Evolutionary conservation across 2,888 invertebrate species (phyloP).

Genomic region (Elmis aenea): DNA sequence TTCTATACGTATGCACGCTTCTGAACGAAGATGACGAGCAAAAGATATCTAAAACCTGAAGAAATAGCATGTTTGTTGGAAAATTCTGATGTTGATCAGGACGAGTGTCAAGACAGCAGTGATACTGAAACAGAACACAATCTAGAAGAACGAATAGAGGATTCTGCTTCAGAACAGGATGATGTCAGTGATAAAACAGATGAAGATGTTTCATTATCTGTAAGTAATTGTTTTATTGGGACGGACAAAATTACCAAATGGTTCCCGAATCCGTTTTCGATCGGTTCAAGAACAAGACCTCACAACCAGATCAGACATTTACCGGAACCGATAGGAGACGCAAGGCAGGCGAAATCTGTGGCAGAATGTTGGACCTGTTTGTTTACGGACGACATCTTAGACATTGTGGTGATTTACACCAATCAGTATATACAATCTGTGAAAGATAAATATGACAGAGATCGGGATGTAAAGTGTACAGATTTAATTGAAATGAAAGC

Average conservation of each 20-base stretch:
- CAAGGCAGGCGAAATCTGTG: slow-evolving; percentile 3
- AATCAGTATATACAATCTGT: slow-evolving; percentile 21
- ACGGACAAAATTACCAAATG: slow-evolving; percentile 5
- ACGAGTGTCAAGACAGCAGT: too few relatives aligned
- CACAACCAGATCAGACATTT: slow-evolving; percentile 2
- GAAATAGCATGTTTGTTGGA: too few relatives aligned
- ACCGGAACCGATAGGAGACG: slow-evolving; percentile 4
- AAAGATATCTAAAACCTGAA: too few relatives aligned
- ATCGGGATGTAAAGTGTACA: slow-evolving; percentile 17
- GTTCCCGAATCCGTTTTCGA: not conserved
- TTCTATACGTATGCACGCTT: too few relatives aligned
- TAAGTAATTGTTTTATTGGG: slow-evolving; percentile 3
- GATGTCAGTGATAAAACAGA: not conserved
- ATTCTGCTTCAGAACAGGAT: slow-evolving; percentile 6
- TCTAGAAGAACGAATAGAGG: slow-evolving; percentile 1
- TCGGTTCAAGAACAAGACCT: not conserved
- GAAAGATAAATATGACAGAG: slow-evolving; percentile 14
- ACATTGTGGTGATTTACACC: slow-evolving; percentile 23
- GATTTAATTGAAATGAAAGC: slow-evolving; percentile 24
- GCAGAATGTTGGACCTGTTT: slow-evolving; percentile 13
- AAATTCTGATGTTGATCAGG: too few relatives aligned
- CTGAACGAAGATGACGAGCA: too few relatives aligned
- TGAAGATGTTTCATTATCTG: not conserved
- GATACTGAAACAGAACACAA: too few relatives aligned
- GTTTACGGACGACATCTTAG: slow-evolving; percentile 20